phyloP scores from a whole-genome alignment of 2,113 vertebrate species.

The Chlorodrepanis virens region DNA sequence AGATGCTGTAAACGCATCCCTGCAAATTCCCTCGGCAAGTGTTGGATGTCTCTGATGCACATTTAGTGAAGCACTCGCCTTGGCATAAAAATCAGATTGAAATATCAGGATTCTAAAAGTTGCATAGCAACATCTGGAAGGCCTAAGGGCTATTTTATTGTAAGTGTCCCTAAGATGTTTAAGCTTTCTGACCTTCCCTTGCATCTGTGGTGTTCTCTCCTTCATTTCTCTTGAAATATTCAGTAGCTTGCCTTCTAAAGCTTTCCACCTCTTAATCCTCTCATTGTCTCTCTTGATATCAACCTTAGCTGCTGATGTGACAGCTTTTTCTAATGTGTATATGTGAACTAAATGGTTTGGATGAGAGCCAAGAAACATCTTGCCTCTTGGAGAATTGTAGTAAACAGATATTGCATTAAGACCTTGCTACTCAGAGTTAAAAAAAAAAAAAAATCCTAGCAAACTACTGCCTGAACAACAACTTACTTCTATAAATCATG shows the following conservation, averaged over 20 bases:
- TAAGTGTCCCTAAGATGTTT: not conserved
- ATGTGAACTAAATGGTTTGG: constrained; percentile 52
- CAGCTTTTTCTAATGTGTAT: constrained; percentile 49
- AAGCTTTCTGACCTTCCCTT: constrained; percentile 31
- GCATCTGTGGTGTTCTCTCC: not conserved
- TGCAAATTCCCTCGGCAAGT: not conserved
- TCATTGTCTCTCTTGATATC: constrained; percentile 51
- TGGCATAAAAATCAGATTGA: not conserved
- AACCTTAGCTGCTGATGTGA: constrained; percentile 44
- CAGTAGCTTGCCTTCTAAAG: constrained; percentile 19
- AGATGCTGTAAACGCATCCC: not conserved
- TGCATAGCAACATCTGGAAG: not conserved
- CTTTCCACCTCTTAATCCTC: constrained; percentile 44
- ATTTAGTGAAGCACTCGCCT: rapidly evolving
- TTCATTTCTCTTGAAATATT: constrained; percentile 37
- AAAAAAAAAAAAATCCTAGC: not conserved
- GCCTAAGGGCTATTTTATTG: not conserved
- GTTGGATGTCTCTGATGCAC: not conserved
- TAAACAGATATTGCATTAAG: constrained; percentile 51
- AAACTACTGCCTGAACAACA: not conserved
- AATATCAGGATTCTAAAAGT: not conserved
- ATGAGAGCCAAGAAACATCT: constrained; percentile 35
- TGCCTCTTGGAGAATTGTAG: constrained; percentile 8
- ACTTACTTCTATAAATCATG: not conserved
- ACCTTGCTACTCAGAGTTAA: not conserved